Percentiles rank a stretch among this genome's conserved stretches.
Evolutionary conservation across 2,113 vertebrate genomes (phyloP).

Genomic region (Setophaga petechia): DNA sequence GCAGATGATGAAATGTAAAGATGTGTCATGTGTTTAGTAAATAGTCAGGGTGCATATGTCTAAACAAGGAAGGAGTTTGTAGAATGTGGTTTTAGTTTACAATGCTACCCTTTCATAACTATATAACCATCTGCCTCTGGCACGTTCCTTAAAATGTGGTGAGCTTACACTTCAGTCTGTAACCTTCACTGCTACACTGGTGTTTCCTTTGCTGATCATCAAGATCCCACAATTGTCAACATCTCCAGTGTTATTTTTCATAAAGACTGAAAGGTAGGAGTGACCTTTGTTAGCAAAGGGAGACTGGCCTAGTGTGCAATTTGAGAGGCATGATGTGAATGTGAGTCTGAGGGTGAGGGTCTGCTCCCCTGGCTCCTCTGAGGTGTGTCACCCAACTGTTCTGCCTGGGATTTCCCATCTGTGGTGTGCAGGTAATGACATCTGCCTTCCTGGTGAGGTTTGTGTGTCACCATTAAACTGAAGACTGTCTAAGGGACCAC

Average conservation of each 20-base stretch:
- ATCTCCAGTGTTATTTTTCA: not conserved
- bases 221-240: not conserved
- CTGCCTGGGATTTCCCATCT: not conserved
- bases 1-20: constrained; percentile 65
- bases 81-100: constrained; percentile 42
- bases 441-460: not conserved
- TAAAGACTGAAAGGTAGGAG: not conserved
- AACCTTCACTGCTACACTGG: not conserved
- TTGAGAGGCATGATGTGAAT: not conserved
- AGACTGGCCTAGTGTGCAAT: not conserved
- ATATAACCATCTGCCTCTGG: constrained; percentile 51
- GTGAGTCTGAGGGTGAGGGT: not conserved
- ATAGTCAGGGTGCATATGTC: constrained; percentile 55
- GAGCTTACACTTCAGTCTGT: not conserved
- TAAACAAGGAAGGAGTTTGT: constrained; percentile 53
- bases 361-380: not conserved
- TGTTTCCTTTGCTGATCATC: not conserved
- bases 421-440: not conserved
- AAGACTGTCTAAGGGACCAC: not conserved
- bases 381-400: not conserved
- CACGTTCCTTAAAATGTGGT: constrained; percentile 9
- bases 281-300: not conserved
- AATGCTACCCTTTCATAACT: constrained; percentile 47
- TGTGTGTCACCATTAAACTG: not conserved
- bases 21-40: constrained; percentile 54